Base-by-base conservation (phyloP, 2,888 invertebrate genomes). In the Galeruca laticollis region DNA sequence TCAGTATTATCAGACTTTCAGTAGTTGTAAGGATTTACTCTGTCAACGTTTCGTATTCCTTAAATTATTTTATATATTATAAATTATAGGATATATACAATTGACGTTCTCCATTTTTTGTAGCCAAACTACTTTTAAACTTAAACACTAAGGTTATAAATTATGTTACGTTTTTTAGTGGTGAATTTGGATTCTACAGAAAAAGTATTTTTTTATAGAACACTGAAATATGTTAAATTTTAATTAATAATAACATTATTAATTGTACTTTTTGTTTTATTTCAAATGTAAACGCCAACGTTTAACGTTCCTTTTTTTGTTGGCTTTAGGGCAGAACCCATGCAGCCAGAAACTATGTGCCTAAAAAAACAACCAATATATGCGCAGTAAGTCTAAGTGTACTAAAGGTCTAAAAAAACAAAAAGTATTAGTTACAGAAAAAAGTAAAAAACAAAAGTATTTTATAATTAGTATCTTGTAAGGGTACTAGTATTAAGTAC, bases 141-240 rank as follows among this genome's bases (percentile, higher is more conserved):
- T 56, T 43, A 60, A 66, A 35, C 59, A 51, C 35, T 60, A 59
- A 66, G 35, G 51, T 66, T 64, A 64, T 64, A 64, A 56, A 63
- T 64, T 66, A 59, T 60, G 66, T 66, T 66, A 66, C 51, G 65
- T 57, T 65, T 54, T 66, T 59, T 66, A 66, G 51, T 66, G 60
- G 60, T 59, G 60, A 59, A 66, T 59, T 66, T 66, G 66, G 60
- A 66, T 66, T 66, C 66, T 59, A 66, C 66, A 66, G 51, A 66
- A 66, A 59, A 66, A 66, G 59, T 66, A 66, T 66, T 66, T 66
- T n/a, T 66, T 66, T 66, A 66, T 66, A 66, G 66, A 66, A 66
- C 60, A 66, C 66, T 66, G 66, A 66, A 66, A 66, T 66, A 66
- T 66, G 66, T 66, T 66, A 66, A 66, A 66, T 66, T 66, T 66